Evolutionary conservation across 2,113 vertebrate genomes (phyloP).

Genomic region (Lamprotornis superbus): DNA sequence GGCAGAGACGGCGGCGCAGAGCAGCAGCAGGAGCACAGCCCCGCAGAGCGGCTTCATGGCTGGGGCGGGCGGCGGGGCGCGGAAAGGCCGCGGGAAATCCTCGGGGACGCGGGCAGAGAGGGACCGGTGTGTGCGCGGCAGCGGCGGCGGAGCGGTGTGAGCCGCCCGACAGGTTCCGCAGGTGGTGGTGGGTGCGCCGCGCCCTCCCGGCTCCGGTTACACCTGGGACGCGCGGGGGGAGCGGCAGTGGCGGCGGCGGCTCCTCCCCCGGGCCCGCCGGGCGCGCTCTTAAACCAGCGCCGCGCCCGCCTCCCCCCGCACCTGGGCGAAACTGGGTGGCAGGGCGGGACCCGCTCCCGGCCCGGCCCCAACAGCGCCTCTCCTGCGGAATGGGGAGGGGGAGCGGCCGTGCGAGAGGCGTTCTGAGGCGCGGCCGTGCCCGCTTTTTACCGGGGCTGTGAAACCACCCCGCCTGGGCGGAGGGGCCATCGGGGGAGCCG

Average conservation of each 20-base stretch:
- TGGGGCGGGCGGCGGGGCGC: not conserved
- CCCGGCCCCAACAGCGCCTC: not conserved
- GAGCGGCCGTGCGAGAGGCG: accelerated
- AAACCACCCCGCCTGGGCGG: not conserved
- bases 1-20: not conserved
- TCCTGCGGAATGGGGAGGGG: not conserved
- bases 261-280: not conserved
- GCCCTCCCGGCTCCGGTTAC: conserved; percentile 49
- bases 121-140: not conserved
- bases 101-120: accelerated
- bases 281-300: not conserved
- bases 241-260: accelerated
- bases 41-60: not conserved
- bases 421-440: not conserved
- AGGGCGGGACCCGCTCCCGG: not conserved
- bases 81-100: not conserved
- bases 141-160: not conserved
- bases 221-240: not conserved
- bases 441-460: not conserved
- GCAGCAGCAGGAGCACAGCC: not conserved
- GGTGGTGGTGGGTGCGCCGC: conserved; percentile 9
- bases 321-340: conserved; percentile 33
- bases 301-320: not conserved
- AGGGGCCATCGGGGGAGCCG: not conserved
- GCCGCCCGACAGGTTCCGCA: conserved; percentile 55